Evolutionary conservation across 2,797 vertebrate genomes (phyloP), one percentile per base, ranked within the genome.

Genomic region (Eupleurogrammus muticus): DNA sequence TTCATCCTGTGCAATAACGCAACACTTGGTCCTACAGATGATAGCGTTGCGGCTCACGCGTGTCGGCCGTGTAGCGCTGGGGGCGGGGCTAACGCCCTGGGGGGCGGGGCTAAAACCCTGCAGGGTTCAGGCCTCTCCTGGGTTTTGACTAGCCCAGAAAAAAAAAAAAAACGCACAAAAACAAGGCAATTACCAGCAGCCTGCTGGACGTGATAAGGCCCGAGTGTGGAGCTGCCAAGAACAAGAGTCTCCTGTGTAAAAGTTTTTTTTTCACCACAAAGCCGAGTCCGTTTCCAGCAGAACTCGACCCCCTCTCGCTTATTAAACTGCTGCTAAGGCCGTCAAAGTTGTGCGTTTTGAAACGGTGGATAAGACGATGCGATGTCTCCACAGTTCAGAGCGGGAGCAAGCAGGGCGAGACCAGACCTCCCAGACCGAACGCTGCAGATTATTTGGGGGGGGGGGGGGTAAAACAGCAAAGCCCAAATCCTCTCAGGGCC

Each of bases 191-290:
- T 92, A 87, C 76, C 67, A 62, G 74, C 51, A 46, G 84, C 23
- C 75, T 84, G 70, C 80, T 71, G 59, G 64, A 86, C 51, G 50
- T 79, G 87, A 92, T 92, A 89, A 86, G 79, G 21, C 63, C 58
- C 68, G 68, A 79, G 64, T 87, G 80, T 60, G 50, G 38, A 24
- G 11, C 17, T 79, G 82, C 84, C 90, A 90, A 88, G 76, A 83
- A 83, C 68, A 82, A 87, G 63, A 83, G 74, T 87, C 73, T 80
- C 48, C 63, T 73, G 67, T 84, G 79, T 73, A 76, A 68, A 49
- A 19, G 68, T 80, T 75, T 70, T 64, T 55, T 53, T 59, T 66
- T 80, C 79, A 73, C 68, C 64, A 72, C 51, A 86, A 71, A 79
- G 72, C 71, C 56, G 38, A 70, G n/a, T 63, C 73, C n/a, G 72